Evolutionary conservation across 2,888 invertebrate species (phyloP).

Genomic region (Scrobipalpa costella): DNA sequence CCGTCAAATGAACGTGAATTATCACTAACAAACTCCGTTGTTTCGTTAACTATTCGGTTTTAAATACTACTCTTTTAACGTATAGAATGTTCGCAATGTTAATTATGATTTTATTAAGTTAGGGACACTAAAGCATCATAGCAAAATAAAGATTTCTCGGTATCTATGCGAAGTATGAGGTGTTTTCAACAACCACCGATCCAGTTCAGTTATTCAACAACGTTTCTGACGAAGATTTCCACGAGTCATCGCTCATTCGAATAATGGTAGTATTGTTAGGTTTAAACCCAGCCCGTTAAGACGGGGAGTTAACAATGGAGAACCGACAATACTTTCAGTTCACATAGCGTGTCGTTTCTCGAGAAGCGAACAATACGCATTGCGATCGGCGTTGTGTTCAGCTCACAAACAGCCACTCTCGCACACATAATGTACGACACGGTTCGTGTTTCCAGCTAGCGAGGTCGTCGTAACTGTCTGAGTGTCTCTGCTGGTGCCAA

Average conservation of each 20-base stretch:
- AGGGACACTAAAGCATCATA: too few species aligned
- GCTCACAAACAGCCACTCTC: conserved; percentile 32
- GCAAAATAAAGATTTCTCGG: too few species aligned
- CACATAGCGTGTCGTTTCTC: conserved; percentile 38
- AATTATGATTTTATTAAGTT: too few species aligned
- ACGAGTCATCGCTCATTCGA: conserved; percentile 24
- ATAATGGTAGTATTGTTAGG: conserved; percentile 29
- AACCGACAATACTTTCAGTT: conserved; percentile 35
- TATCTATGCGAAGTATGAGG: too few species aligned
- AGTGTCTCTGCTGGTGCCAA: conserved; percentile 18
- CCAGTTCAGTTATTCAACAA: conserved; percentile 17
- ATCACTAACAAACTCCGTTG: background rate
- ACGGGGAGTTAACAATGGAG: conserved; percentile 33
- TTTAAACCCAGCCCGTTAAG: conserved; percentile 25
- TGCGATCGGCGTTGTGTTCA: conserved; percentile 29
- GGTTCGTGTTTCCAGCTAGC: conserved; percentile 33
- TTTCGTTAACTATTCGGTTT: background rate
- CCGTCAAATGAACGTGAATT: background rate
- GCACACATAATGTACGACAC: conserved; percentile 33
- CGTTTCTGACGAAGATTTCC: conserved; percentile 23
- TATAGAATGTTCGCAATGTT: background rate
- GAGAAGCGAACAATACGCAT: conserved; percentile 36
- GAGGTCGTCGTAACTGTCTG: conserved; percentile 35
- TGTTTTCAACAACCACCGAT: background rate
- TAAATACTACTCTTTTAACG: background rate